Evolutionary conservation across 2,888 invertebrate species (phyloP), one percentile per base, ranked within the genome.

Genomic region (Quadroppia sp.): DNA sequence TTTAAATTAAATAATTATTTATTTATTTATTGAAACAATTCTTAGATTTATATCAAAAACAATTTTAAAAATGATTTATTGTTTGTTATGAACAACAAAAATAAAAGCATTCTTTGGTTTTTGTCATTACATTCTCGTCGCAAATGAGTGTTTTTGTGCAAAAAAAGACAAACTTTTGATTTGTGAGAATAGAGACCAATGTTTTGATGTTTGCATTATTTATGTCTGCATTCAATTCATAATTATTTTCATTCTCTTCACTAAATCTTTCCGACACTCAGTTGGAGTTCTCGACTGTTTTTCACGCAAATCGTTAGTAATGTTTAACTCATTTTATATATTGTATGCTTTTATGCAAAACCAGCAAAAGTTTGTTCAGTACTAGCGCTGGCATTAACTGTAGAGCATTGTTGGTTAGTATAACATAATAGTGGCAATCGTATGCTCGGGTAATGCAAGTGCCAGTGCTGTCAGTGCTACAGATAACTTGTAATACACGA

Each of bases 271-370:
- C 40, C 40, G 67, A 67, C 67, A 67, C 67, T 67, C 23, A 42
- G 42, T 42, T 23, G 67, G 67, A 67, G 42, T 67, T 30, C 59
- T 30, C 30, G 3, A 59, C 59, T 59, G 28, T 67, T 64, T n/a
- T 64, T 30, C 15, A 15, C 20, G 64, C 64, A 67, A 67, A 67
- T 42, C 40, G 67, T 67, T 11, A 40, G 67, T 67, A 67, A 67
- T 40, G 40, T 40, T 48, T 53, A 67, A 67, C n/a, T 67, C 67
- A 67, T 67, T 67, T 64, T 36, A 67, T 42, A 67, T 67, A 42
- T 59, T 28, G 15, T 59, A 30, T 23, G 67, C 67, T 67, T 74
- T 71, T 69, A 30, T 40, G 71, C 74, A 50, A 74, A 74, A 72
- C 64, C 64, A 45, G 74, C 30, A 48, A 71, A 53, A 71, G 71